Base-by-base conservation (phyloP, 2,797 vertebrate species). In the Otolemur crassicaudatus region DNA sequence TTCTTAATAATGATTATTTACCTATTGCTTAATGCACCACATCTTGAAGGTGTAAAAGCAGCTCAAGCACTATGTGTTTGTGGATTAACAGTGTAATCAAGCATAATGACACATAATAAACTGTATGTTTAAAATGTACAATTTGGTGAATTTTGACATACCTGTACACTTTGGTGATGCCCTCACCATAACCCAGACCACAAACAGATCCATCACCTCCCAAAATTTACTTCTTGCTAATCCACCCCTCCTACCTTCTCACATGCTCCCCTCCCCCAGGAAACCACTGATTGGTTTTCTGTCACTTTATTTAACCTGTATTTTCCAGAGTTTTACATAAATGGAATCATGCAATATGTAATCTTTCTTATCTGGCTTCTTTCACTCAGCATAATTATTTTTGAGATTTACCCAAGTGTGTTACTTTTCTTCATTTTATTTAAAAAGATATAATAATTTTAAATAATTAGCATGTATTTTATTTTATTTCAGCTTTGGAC, bases 351-450 rank as follows among this genome's bases (percentile, higher is more conserved):
- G 4, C 27, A 37, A 53, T n/a, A 27, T 25, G 40, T 5, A 53
- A 25, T 76, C 8, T 19, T 29, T 73, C 70, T 79, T 46, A 16
- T 70, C 87, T 94, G 86, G 69, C 23, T 85, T 86, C 67, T 94
- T 94, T 91, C 86, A 82, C 2, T 63, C 56, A 17, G 17, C 27
- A 20, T 91, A 82, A 90, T 88, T 94, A 91, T 92, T 94, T 91
- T 91, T 91, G 79, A 94, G 83, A 92, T 37, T 91, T 49, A 88
- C 82, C 53, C 43, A 81, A 90, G 69, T n/a, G 69, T 67, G 96
- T 91, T 37, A 69, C 61, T 97, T 93, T 84, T 60, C 60, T 85
- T 96, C 86, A 31, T 92, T 92, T 92, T 92, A 91, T 92, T 96
- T 95, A 93, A 60, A 89, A 22, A 91, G 20, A 67, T 20, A 34